Conservation (phyloP, 1,140 invertebrate genomes). For the Papilio helenus region DNA sequence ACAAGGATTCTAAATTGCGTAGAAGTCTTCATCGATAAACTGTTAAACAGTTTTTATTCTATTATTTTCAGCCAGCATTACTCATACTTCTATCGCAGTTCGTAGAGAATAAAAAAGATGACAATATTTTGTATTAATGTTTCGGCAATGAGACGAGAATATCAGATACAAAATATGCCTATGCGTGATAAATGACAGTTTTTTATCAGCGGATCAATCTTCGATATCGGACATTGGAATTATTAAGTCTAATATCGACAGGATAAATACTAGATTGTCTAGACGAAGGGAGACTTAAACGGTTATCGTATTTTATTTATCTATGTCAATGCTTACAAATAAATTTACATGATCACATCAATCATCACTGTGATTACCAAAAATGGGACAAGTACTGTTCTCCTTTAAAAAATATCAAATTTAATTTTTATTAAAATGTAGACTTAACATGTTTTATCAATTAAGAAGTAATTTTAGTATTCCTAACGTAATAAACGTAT, state of each 20-base stretch:
- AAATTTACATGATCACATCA: neutral
- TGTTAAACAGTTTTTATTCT: too few relatives aligned
- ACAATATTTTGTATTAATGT: neutral
- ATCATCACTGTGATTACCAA: neutral
- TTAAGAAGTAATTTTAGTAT: too few relatives aligned
- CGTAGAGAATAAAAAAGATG: too few relatives aligned
- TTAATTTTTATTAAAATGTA: too few relatives aligned
- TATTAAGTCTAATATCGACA: neutral
- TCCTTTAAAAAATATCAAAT: neutral
- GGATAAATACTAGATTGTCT: conserved; percentile 13
- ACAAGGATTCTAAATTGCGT: too few relatives aligned
- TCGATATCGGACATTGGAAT: neutral
- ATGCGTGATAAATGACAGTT: neutral
- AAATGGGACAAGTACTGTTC: neutral
- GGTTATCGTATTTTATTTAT: neutral
- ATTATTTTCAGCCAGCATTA: too few relatives aligned
- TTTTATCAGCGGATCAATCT: conserved; percentile 1
- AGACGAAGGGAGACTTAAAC: neutral
- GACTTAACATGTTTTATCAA: too few relatives aligned
- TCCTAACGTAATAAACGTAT: too few relatives aligned
- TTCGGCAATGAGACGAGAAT: neutral
- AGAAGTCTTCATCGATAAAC: too few relatives aligned
- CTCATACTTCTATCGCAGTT: too few relatives aligned
- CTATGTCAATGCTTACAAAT: neutral
- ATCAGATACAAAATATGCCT: neutral